These are phyloP conservation scores for Astyanax mexicanus DNA, from an alignment of 2,797 vertebrate species.

Conservation along the genomic window DNA sequence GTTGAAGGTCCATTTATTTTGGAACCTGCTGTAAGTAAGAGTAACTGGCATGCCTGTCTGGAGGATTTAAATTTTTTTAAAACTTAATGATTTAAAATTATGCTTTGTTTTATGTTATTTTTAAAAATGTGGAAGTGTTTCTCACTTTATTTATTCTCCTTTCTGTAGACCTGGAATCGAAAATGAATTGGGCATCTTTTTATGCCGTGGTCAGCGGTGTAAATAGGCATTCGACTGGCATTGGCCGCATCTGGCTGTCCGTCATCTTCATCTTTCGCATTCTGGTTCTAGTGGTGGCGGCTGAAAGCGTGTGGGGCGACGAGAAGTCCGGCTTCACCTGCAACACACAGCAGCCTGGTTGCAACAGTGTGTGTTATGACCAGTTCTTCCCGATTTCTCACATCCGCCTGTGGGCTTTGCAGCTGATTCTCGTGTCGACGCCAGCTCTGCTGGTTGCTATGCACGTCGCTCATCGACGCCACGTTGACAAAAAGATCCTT, in stretches of 20 bases:
- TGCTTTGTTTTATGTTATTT: not conserved
- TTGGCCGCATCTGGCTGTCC: constrained; percentile 95
- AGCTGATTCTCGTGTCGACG: constrained; percentile 96
- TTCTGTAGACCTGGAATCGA: constrained; percentile 84
- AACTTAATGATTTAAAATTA: no score
- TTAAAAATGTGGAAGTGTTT: not conserved
- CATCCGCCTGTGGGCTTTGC: constrained; percentile 95
- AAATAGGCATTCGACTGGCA: constrained; percentile 96
- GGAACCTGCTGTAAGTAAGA: not conserved
- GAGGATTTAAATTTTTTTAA: not conserved
- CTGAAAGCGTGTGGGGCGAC: constrained; percentile 97
- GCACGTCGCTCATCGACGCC: constrained; percentile 96
- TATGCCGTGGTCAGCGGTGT: constrained; percentile 96
- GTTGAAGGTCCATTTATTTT: not conserved
- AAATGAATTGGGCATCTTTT: constrained; percentile 97
- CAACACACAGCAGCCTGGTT: constrained; percentile 97
- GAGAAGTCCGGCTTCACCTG: constrained; percentile 95
- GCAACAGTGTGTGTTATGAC: constrained; percentile 97
- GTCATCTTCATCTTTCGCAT: constrained; percentile 99
- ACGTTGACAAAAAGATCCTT: constrained; percentile 93
- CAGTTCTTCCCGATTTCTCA: constrained; percentile 98
- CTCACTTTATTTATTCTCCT: not conserved
- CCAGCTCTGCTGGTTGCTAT: constrained; percentile 96
- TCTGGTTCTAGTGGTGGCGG: constrained; percentile 96
- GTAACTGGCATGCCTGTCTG: not conserved